These are phyloP conservation scores for Heteromormyrus szaboi DNA, from an alignment of 2,797 vertebrate species.

Conservation along the genomic window DNA sequence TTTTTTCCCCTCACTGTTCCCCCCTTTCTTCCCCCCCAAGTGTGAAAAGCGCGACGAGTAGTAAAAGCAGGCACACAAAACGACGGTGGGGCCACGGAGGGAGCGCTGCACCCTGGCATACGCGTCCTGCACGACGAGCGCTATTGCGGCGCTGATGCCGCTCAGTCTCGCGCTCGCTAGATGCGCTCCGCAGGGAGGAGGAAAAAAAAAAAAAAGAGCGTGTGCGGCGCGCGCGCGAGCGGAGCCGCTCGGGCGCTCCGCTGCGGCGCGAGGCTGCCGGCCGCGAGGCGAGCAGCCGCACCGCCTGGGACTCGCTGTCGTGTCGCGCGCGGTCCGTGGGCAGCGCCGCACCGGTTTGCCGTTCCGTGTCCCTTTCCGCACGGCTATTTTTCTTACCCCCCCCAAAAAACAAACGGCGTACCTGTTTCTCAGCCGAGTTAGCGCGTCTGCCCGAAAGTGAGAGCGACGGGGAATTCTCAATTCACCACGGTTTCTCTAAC, in stretches of 20 bases:
- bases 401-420: neutral
- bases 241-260: neutral
- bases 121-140: neutral
- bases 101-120: neutral
- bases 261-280: neutral
- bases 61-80: neutral
- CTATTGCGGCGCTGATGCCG: slow-evolving; percentile 3
- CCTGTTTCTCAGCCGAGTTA: neutral
- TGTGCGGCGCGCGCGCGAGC: neutral
- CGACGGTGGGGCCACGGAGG: neutral
- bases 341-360: neutral
- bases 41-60: neutral
- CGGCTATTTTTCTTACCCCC: neutral
- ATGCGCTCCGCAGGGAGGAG: slow-evolving; percentile 7
- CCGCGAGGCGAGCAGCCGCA: neutral
- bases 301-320: neutral
- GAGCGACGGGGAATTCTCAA: neutral
- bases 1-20: neutral
- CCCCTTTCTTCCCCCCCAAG: neutral
- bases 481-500: neutral
- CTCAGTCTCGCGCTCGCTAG: neutral
- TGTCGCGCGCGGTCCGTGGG: neutral
- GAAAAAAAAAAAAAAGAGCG: neutral
- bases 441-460: neutral
- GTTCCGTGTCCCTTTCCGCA: neutral